Percentiles rank a stretch among this genome's conserved stretches.
These are phyloP conservation scores for Cottoperca gobio DNA, from an alignment of 2,797 vertebrate genomes.

Conservation along the genomic window DNA sequence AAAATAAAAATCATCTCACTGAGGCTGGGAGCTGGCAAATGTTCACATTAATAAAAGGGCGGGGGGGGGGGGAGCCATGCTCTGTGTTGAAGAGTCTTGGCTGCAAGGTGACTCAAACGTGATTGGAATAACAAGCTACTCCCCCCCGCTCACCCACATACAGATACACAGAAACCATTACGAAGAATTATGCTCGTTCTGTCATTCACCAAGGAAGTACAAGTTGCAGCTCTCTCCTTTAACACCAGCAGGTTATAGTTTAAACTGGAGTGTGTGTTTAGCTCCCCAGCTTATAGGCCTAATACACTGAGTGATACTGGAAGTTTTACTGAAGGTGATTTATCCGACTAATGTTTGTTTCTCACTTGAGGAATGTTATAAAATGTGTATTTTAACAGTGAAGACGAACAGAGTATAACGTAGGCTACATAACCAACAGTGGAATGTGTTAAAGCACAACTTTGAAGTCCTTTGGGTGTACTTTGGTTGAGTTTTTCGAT, in stretches of 20 bases:
- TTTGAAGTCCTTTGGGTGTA: neutral
- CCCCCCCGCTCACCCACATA: slow-evolving; percentile 16
- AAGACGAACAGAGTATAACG: neutral
- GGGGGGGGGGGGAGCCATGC: slow-evolving; percentile 19
- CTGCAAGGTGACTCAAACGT: slow-evolving; percentile 66
- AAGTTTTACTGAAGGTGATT: neutral
- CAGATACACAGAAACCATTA: slow-evolving; percentile 31
- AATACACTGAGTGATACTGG: neutral
- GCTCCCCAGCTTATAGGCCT: neutral
- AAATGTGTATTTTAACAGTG: neutral
- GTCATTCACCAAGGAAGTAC: slow-evolving; percentile 1
- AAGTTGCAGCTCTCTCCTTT: slow-evolving; percentile 8
- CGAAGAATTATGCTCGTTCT: slow-evolving; percentile 20
- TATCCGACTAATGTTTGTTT: neutral
- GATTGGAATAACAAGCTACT: slow-evolving; percentile 65
- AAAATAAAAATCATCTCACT: slow-evolving; percentile 18
- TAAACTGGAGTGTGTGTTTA: neutral
- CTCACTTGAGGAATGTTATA: neutral
- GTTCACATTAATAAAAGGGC: slow-evolving; percentile 33
- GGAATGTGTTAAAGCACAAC: neutral
- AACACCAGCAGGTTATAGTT: neutral
- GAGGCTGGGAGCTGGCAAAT: slow-evolving; percentile 33
- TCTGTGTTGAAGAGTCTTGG: slow-evolving; percentile 41
- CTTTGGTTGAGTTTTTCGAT: no score
- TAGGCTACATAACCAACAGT: neutral